Base-by-base conservation (phyloP, 2,113 vertebrate species). In the Chauna torquata region DNA sequence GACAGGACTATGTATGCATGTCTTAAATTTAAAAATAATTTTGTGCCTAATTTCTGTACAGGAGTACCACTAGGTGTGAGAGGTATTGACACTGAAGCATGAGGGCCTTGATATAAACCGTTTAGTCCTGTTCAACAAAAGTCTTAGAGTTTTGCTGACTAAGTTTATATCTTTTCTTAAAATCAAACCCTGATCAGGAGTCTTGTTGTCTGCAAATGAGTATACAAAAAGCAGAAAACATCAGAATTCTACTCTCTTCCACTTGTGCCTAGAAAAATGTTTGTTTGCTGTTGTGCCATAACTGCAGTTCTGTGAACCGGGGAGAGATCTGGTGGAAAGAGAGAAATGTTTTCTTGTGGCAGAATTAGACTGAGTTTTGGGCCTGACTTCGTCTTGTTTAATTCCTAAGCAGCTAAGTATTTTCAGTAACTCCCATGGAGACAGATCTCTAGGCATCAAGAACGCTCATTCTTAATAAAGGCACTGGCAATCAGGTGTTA, bases 181-280 rank as follows among this genome's bases (percentile, higher is more conserved):
- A 77, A 55, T 66, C 10, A 72, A 91, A 81, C 72, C 55, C 79
- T 45, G 59, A 88, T 88, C 72, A 95, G 69, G 82, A 92, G 82
- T 30, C 80, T 95, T 44, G 5, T 23, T 86, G 83, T 84, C 95
- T 97, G 88, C 74, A 84, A 86, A 84, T 47, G 42, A 94, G 90
- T 94, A 93, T 5, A 93, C 85, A 94, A 78, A 86, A 62, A 55
- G 20, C n/a, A 93, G 32, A 84, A 92, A 95, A 44, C 20, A 66
- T 40, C 15, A 79, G 72, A 95, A 57, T 65, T 88, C n/a, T 5
- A 34, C 3, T 61, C 4, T 76, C 55, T 81, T 64, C 42, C 42
- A 52, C 57, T 47, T 30, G 38, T 91, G 57, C 84, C 81, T 42
- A 89, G 83, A 92, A 95, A 94, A 94, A 64, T 52, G 90, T 34